A percentile compares a stretch with the other conserved stretches of the same genome.
Evolutionary conservation across 2,113 vertebrate species (phyloP).

Genomic region (Cyprichromis sp.): DNA sequence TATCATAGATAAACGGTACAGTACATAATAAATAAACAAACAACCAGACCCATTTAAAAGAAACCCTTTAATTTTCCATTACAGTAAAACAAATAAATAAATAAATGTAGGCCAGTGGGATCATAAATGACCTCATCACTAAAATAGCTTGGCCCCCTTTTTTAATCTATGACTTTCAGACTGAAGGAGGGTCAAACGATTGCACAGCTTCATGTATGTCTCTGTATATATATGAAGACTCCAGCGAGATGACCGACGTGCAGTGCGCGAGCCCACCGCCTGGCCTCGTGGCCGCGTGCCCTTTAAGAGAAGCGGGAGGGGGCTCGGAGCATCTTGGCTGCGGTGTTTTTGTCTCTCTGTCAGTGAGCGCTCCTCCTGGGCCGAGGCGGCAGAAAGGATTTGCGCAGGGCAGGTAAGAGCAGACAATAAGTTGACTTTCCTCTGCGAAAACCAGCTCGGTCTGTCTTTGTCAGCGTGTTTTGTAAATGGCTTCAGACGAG

Average conservation of each 20-base stretch:
- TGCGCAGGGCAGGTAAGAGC: constrained; percentile 57
- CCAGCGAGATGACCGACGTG: background rate
- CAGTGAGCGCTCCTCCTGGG: constrained; percentile 68
- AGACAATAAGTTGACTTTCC: background rate
- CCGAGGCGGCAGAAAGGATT: constrained; percentile 55
- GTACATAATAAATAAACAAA: background rate
- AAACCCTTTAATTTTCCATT: background rate
- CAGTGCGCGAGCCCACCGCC: background rate
- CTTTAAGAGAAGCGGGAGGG: constrained; percentile 57
- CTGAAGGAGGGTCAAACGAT: background rate
- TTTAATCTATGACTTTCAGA: background rate
- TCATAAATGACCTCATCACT: background rate
- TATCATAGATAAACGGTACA: background rate
- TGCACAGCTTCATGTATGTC: background rate
- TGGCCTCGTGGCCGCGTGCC: constrained; percentile 34
- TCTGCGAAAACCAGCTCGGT: background rate
- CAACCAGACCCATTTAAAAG: background rate
- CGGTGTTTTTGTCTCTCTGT: constrained; percentile 74
- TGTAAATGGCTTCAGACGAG: background rate
- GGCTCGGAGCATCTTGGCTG: constrained; percentile 56
- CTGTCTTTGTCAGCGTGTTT: background rate
- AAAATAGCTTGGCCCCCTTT: background rate
- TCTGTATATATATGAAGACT: background rate
- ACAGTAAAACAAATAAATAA: background rate
- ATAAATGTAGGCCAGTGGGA: background rate